phyloP scores from a whole-genome alignment of 2,113 vertebrate genomes.

The Bambusicola thoracicus region DNA sequence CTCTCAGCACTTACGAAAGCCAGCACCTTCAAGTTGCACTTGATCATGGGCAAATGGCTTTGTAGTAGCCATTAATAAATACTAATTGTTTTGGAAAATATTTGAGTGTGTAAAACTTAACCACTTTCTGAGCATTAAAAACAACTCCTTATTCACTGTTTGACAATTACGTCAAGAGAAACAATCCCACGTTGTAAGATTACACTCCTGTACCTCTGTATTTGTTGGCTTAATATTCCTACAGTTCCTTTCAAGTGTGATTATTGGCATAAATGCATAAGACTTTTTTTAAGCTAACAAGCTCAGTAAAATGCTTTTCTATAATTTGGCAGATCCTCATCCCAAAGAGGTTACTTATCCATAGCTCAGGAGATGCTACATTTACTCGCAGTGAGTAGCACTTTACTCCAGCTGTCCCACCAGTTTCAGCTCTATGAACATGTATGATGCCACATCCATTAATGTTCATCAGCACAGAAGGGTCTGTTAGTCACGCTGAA shows the following conservation, averaged over 20 bases:
- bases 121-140: constrained; percentile 23
- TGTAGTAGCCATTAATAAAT: constrained; percentile 69
- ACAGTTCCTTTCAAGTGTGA: not conserved
- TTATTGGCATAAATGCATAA: not conserved
- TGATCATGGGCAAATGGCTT: constrained; percentile 73
- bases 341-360: not conserved
- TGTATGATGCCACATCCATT: constrained; percentile 36
- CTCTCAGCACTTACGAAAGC: constrained; percentile 76
- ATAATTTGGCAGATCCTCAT: not conserved
- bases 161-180: constrained; percentile 3
- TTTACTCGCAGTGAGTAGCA: not conserved
- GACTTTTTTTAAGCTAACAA: constrained; percentile 9
- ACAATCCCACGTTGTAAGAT: constrained; percentile 21
- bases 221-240: not conserved
- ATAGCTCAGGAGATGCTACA: not conserved
- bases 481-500: constrained; percentile 45
- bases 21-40: constrained; percentile 61
- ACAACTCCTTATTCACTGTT: not conserved
- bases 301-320: not conserved
- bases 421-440: not conserved
- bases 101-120: constrained; percentile 60
- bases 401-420: not conserved
- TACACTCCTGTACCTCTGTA: not conserved
- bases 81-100: constrained; percentile 71
- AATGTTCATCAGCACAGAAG: constrained; percentile 62